These are phyloP conservation scores for Xenopus petersii DNA, from an alignment of 2,797 vertebrate genomes.

Conservation along the genomic window DNA sequence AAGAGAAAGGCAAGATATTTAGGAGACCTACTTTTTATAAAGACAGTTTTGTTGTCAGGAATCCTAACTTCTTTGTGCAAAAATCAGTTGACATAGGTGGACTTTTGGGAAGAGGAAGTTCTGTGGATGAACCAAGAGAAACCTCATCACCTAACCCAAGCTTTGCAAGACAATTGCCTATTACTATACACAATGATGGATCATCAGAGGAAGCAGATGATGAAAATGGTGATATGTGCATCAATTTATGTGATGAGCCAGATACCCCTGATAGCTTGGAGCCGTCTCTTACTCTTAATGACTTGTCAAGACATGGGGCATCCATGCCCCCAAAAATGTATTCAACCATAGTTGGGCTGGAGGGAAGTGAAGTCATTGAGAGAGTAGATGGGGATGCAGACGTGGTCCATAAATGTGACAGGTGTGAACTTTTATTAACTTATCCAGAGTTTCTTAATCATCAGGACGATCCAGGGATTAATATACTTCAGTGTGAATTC, in stretches of 20 bases:
- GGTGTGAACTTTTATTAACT: conserved; percentile 35
- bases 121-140: conserved; percentile 13
- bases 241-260: conserved; percentile 42
- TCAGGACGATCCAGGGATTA: conserved; percentile 44
- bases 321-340: conserved; percentile 28
- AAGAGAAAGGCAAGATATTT: conserved; percentile 29
- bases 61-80: conserved; percentile 23
- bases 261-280: conserved; percentile 32
- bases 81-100: conserved; percentile 18
- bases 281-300: conserved; percentile 2
- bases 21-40: conserved; percentile 22
- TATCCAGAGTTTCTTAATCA: conserved; percentile 41
- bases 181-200: conserved; percentile 44
- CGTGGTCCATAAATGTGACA: conserved; percentile 40
- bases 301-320: conserved; percentile 19
- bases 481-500: conserved; percentile 37
- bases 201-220: conserved; percentile 46
- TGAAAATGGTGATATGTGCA: conserved; percentile 36
- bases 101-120: conserved; percentile 17
- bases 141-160: conserved; percentile 13
- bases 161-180: conserved; percentile 30
- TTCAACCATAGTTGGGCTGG: conserved; percentile 24
- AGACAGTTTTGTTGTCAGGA: conserved; percentile 19
- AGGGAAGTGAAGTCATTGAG: conserved; percentile 12
- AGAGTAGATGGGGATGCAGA: conserved; percentile 21